phyloP scores from a whole-genome alignment of 1,140 invertebrate genomes.

The Venturia canescens region DNA sequence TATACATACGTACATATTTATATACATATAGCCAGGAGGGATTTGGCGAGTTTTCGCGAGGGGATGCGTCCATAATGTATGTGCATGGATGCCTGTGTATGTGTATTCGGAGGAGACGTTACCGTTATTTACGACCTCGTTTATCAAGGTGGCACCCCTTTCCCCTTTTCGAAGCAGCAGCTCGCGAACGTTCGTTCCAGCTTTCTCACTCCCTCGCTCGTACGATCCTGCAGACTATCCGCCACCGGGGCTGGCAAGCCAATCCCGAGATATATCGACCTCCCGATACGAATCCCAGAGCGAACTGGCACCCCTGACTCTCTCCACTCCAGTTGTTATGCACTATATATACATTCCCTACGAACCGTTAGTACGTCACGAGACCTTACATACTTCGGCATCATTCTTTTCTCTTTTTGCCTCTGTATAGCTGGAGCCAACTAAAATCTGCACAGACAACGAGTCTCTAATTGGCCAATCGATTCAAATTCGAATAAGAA shows the following conservation, averaged over 20 bases:
- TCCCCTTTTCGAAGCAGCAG: conserved; percentile 57
- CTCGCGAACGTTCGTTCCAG: conserved; percentile 2
- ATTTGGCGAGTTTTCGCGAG: conserved; percentile 28
- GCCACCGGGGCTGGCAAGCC: conserved; percentile 66
- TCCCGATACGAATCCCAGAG: conserved; percentile 68
- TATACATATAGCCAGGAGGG: conserved; percentile 5
- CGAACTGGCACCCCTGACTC: conserved; percentile 44
- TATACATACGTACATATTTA: neutral
- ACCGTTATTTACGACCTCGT: conserved; percentile 75
- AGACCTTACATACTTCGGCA: conserved; percentile 25
- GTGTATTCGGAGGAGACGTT: conserved; percentile 75
- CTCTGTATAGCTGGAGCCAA: neutral
- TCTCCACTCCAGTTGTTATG: conserved; percentile 36
- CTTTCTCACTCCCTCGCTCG: conserved; percentile 17
- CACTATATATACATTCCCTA: conserved; percentile 28
- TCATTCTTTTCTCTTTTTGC: neutral
- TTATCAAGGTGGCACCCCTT: conserved; percentile 74
- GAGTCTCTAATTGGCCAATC: conserved; percentile 26
- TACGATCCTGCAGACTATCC: conserved; percentile 68
- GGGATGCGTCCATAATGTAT: conserved; percentile 32
- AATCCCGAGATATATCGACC: conserved; percentile 73
- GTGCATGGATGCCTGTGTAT: conserved; percentile 58
- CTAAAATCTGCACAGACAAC: neutral
- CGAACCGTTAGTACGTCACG: conserved; percentile 31
- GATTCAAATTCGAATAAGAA: conserved; percentile 8